These are phyloP conservation scores for Polydrusus cervinus DNA, from an alignment of 2,888 invertebrate genomes.

Conservation along the genomic window DNA sequence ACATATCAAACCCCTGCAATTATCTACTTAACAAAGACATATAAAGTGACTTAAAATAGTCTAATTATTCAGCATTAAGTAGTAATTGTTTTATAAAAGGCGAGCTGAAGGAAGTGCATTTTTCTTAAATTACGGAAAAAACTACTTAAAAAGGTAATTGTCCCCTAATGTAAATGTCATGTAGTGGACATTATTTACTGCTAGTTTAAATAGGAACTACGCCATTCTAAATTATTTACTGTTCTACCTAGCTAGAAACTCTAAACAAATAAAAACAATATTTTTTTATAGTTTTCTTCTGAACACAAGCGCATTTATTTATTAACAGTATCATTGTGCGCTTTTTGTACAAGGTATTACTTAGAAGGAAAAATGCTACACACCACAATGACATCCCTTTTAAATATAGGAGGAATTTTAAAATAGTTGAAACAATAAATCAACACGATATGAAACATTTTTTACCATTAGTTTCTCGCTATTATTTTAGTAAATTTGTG, in stretches of 20 bases:
- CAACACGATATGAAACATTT: no score
- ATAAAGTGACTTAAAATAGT: conserved; percentile 52
- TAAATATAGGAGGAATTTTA: no score
- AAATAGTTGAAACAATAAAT: no score
- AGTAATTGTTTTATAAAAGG: conserved; percentile 29
- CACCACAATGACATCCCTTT: no score
- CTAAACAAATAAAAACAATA: neutral
- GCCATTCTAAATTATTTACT: conserved; percentile 44
- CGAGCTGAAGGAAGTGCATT: conserved; percentile 63
- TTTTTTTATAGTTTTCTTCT: neutral
- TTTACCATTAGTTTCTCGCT: no score
- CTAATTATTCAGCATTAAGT: conserved; percentile 30
- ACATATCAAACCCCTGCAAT: conserved; percentile 43
- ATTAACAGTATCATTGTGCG: no score
- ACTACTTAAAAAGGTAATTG: conserved; percentile 66
- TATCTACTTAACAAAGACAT: conserved; percentile 53
- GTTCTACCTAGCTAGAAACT: conserved; percentile 23
- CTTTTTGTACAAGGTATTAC: no score
- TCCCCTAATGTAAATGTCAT: conserved; percentile 67
- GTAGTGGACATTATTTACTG: conserved; percentile 54
- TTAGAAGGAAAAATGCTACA: no score
- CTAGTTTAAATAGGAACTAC: conserved; percentile 52
- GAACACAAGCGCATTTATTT: no score
- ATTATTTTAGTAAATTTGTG: no score
- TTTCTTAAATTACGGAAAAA: conserved; percentile 56